These are phyloP conservation scores for Petrocephalus microphthalmus DNA, from an alignment of 2,113 vertebrate species.

Conservation along the genomic window DNA sequence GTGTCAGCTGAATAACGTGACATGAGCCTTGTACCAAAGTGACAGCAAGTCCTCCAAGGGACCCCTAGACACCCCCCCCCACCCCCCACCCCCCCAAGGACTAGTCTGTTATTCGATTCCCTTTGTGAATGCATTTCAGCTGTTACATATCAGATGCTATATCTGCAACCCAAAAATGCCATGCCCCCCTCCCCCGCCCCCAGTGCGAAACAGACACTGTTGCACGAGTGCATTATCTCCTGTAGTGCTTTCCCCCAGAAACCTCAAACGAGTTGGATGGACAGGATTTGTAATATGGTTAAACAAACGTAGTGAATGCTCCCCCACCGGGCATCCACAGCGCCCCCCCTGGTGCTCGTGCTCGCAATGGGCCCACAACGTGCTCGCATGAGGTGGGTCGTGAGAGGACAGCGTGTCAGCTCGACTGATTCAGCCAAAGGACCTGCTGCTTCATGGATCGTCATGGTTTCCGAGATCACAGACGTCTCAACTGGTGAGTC, in stretches of 20 bases:
- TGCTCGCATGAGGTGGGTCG: not conserved
- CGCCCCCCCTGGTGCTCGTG: not conserved
- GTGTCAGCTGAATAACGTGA: slow-evolving; percentile 55
- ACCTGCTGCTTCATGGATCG: not conserved
- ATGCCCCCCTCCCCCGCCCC: not conserved
- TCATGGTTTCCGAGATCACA: not conserved
- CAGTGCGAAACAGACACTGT: not conserved
- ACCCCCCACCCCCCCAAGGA: slow-evolving; percentile 11
- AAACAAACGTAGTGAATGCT: not conserved
- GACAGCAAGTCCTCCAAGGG: slow-evolving; percentile 46
- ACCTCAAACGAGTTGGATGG: not conserved
- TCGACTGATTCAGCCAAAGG: not conserved
- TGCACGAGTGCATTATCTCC: not conserved
- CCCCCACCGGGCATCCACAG: no score
- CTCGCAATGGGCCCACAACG: not conserved
- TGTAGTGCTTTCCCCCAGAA: not conserved
- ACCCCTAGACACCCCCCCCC: slow-evolving; percentile 22
- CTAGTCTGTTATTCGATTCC: slow-evolving; percentile 39
- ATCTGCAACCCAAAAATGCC: slow-evolving; percentile 8
- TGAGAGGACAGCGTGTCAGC: not conserved
- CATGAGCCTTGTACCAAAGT: slow-evolving; percentile 43
- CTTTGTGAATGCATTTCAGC: slow-evolving; percentile 32
- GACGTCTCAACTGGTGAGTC: not conserved
- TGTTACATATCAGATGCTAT: not conserved
- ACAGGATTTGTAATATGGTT: not conserved